These are phyloP conservation scores for Talpa occidentalis DNA, from an alignment of 2,113 vertebrate species.

Conservation along the genomic window DNA sequence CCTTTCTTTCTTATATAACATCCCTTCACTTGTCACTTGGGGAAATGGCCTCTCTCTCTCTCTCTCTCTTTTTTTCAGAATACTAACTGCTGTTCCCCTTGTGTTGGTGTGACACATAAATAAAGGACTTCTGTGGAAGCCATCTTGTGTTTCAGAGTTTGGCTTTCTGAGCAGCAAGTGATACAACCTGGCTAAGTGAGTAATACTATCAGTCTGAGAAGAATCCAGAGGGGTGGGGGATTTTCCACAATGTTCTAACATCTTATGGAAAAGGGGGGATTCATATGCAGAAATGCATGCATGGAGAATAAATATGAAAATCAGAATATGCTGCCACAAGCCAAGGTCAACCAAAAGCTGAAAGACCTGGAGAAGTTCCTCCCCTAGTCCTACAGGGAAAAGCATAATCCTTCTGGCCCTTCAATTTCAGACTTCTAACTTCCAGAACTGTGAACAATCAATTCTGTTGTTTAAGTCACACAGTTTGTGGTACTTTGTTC, in stretches of 20 bases:
- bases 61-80: too few relatives aligned
- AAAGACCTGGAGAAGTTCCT: not conserved
- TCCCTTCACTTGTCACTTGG: too few relatives aligned
- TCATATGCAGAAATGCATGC: not conserved
- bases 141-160: too few relatives aligned
- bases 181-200: not conserved
- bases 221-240: not conserved
- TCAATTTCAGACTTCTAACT: not conserved
- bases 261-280: not conserved
- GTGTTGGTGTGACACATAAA: too few relatives aligned
- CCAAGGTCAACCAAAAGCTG: not conserved
- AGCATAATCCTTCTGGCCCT: not conserved
- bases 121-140: too few relatives aligned
- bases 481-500: not conserved
- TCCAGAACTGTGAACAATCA: not conserved
- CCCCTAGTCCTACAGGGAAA: not conserved
- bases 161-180: not conserved
- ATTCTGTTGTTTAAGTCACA: not conserved
- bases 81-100: too few relatives aligned
- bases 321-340: not conserved
- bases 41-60: too few relatives aligned
- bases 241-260: not conserved
- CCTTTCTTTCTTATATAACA: too few relatives aligned
- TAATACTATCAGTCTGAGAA: not conserved
- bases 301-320: not conserved